Base-by-base conservation (phyloP, 1,140 invertebrate species). In the Bathynomus jamesi region DNA sequence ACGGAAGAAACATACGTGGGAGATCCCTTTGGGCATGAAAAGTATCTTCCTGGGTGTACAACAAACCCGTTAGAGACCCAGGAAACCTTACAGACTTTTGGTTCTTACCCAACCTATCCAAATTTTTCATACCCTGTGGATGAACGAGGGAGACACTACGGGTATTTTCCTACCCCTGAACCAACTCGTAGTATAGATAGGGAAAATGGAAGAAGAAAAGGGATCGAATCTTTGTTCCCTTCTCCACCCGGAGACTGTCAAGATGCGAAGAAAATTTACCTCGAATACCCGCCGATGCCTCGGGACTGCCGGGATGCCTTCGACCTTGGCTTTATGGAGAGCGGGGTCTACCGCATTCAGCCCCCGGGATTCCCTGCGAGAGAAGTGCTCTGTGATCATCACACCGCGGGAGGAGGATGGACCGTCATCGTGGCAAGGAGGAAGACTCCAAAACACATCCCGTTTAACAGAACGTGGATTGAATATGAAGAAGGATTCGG, bases 401-500 rank as follows among this genome's bases (percentile, higher is more conserved):
- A 69, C 13, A 77, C 40, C 76, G 0, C 64, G 67, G 76, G 76
- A 21, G 76, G 76, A 4, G 76, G 76, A 28, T 77, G 76, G 76
- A 77, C 76, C 0, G 76, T 77, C 4, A 74, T 74, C 32, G 71
- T 77, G 40, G 61, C 72, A 7, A 67, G 76, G 17, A 73, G 70
- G 24, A 77, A 77, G 64, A 62, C 71, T 13, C 72, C 76, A 3
- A 68, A 72, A 30, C 76, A 77, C 70, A 74, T 77, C 63, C 64
- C 67, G 62, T 77, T 77, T 72, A 77, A 77, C 70, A 67, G 72
- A 24, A 66, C 76, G 21, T 77, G 72, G 76, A 66, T 71, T 24
- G 72, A 77, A 61, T 77, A 77, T 63, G 76, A 77, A 28, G 67
- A 72, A 24, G 76, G 76, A 25, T 77, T 77, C 25, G 76, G 76